Evolutionary conservation across 2,113 vertebrate genomes (phyloP), one percentile per base, ranked within the genome.

Genomic region (Synodontis membranacea): DNA sequence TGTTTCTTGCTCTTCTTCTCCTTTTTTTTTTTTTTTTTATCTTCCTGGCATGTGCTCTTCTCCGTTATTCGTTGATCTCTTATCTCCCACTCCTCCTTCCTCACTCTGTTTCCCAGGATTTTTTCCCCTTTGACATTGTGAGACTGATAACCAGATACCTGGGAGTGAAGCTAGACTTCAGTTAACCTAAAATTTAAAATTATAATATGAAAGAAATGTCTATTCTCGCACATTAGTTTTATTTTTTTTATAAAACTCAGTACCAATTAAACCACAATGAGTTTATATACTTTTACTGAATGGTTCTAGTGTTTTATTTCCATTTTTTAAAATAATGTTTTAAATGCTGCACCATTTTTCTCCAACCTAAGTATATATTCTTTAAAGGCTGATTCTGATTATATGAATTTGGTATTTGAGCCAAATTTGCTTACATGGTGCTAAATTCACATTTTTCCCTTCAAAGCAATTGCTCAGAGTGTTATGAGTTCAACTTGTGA

Each of bases 1-100:
- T 34, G 48, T 87, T 83, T 88, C 68, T 54, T 72, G 64, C 42
- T 81, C 78, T 82, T n/a, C n/a, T n/a, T n/a, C n/a, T n/a, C n/a
- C n/a, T n/a, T n/a, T n/a, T n/a, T n/a, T n/a, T n/a, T n/a, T 72
- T 64, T 39, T 48, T 66, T 64, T 39, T 52, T 50, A 86, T 86
- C 83, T 72, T 42, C 54, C 42, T 76, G 46, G 39, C 44, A 62
- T 21, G 68, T 76, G 58, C 46, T 86, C 21, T 54, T 82, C 82
- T 64, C 54, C 70, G 56, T 44, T 76, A 64, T 76, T n/a, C 70
- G 64, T 86, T 81, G 66, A 74, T 85, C 68, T 85, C 48, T 84
- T 56, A 25, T 75, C 25, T 82, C 56, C 54, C 64, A 52, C 37
- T 70, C 48, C n/a, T 34, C 42, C 70, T 78, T 50, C 72, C n/a